A percentile compares a stretch with the other conserved stretches of the same genome.
phyloP scores from a whole-genome alignment of 2,888 invertebrate genomes.

The Rhagium mordax region DNA sequence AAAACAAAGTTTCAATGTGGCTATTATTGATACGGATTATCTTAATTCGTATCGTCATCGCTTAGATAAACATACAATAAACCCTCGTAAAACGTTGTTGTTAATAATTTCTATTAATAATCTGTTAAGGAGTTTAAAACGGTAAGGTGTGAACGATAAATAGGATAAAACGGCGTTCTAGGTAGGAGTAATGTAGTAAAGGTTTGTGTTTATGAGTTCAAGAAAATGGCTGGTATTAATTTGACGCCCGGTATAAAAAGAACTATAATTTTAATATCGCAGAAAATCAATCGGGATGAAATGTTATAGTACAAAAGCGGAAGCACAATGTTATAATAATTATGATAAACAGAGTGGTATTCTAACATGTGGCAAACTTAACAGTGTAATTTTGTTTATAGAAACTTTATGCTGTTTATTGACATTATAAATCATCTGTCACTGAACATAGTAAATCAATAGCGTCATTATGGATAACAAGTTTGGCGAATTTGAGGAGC shows the following conservation, averaged over 20 bases:
- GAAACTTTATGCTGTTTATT: neutral
- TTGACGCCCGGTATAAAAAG: no score
- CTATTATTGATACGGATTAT: neutral
- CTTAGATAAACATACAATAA: neutral
- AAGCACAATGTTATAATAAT: neutral
- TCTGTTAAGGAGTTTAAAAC: neutral
- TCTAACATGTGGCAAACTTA: no score
- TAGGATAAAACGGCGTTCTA: no score
- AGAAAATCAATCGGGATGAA: no score
- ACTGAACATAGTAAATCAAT: neutral
- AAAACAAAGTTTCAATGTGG: neutral
- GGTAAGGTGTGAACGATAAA: neutral
- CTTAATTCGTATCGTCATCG: neutral
- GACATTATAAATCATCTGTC: neutral
- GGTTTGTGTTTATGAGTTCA: no score
- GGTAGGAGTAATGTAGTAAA: no score
- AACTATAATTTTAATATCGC: no score
- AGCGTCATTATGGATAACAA: neutral
- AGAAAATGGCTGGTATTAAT: no score
- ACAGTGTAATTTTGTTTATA: neutral
- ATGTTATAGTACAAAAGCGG: no score
- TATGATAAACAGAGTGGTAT: no score
- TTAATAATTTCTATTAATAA: neutral
- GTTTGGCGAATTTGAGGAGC: no score
- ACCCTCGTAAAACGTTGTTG: neutral